phyloP scores from a whole-genome alignment of 92 coral and sea anemone genomes.

The Pocillopora meandrina region DNA sequence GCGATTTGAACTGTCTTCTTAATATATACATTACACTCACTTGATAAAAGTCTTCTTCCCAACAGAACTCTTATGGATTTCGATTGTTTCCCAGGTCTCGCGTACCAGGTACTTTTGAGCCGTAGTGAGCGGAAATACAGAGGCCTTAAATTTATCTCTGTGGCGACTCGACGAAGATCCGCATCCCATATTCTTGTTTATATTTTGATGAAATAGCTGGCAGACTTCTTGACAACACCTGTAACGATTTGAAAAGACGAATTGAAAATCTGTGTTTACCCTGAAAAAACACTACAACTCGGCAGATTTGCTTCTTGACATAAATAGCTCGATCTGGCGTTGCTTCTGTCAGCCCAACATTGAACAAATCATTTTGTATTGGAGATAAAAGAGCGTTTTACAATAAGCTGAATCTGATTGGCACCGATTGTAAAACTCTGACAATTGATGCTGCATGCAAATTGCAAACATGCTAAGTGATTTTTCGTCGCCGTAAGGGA shows the following conservation, averaged over 20 bases:
- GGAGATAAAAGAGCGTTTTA: constrained; percentile 3
- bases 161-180: neutral
- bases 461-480: neutral
- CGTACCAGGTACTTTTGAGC: constrained; percentile 85
- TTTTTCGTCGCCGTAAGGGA: no score
- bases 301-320: neutral
- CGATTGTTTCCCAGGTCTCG: constrained; percentile 85
- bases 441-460: neutral
- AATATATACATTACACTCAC: constrained; percentile 35
- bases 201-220: no score
- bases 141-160: neutral
- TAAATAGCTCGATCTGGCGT: neutral
- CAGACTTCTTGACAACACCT: neutral
- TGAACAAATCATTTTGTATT: neutral
- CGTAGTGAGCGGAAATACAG: constrained; percentile 38
- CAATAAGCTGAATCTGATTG: neutral
- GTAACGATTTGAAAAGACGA: neutral
- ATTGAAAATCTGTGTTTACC: neutral
- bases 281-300: neutral
- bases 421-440: neutral
- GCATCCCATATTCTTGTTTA: constrained; percentile 17
- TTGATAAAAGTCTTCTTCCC: constrained; percentile 79
- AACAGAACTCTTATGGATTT: constrained; percentile 53
- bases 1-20: no score
- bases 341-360: neutral